Evolutionary conservation across 2,113 vertebrate genomes (phyloP).

Genomic region (Quiscalus mexicanus): DNA sequence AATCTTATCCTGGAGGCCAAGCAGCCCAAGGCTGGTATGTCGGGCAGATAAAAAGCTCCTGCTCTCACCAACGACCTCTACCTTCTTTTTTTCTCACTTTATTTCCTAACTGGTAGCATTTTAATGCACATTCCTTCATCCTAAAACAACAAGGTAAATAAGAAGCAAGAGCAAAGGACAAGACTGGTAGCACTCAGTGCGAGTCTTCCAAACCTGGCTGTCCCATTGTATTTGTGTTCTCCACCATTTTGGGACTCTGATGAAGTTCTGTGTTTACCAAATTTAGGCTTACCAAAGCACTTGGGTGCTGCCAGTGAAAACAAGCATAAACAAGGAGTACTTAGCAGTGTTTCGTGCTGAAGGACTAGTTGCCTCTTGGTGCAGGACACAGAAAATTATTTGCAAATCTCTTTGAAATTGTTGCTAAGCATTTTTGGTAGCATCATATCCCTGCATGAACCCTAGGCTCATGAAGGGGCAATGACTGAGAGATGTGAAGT

Average conservation of each 20-base stretch:
- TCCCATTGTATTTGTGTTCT: rapidly evolving
- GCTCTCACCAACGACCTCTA: neutral
- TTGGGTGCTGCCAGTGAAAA: neutral
- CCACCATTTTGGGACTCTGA: neutral
- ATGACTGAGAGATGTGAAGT: neutral
- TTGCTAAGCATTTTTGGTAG: neutral
- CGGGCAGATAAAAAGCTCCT: neutral
- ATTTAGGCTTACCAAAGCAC: neutral
- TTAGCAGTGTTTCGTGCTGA: neutral
- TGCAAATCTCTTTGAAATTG: neutral
- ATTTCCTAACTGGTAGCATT: neutral
- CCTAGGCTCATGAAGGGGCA: rapidly evolving
- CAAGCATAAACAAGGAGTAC: neutral
- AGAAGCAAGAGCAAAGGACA: neutral
- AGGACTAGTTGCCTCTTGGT: neutral
- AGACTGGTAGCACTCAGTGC: neutral
- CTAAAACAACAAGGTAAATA: neutral
- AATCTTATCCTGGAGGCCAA: neutral
- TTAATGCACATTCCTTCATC: neutral
- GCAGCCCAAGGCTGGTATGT: neutral
- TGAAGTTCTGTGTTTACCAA: neutral
- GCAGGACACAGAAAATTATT: neutral
- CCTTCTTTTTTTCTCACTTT: neutral
- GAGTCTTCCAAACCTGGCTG: neutral
- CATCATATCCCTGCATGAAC: neutral